These are phyloP conservation scores for Tipula vernalis DNA, from an alignment of 2,888 invertebrate species.

Conservation along the genomic window DNA sequence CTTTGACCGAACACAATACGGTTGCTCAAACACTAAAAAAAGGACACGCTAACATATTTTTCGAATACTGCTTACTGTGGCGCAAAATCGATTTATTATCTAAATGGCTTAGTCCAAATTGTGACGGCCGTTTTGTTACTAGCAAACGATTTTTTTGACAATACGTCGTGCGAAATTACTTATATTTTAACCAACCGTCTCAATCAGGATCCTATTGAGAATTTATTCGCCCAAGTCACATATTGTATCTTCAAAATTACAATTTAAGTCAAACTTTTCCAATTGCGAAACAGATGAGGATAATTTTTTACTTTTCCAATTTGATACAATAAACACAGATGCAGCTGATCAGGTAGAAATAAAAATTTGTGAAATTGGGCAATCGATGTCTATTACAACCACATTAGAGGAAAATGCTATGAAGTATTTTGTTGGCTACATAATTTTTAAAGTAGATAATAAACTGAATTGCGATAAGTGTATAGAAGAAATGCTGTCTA, in stretches of 20 bases:
- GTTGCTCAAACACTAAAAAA: not conserved
- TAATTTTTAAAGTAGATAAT: not conserved
- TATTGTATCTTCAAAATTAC: not conserved
- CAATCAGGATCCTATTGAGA: not conserved
- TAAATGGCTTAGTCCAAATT: not conserved
- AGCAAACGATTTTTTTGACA: not conserved
- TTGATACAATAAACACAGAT: not conserved
- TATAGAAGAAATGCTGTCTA: not conserved
- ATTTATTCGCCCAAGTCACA: not conserved
- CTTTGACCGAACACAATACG: not conserved
- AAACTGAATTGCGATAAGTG: not conserved
- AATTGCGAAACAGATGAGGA: not conserved
- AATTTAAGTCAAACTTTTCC: not conserved
- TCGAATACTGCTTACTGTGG: not conserved
- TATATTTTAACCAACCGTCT: not conserved
- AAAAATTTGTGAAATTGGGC: too few relatives aligned
- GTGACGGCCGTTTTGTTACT: not conserved
- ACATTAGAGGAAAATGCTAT: not conserved
- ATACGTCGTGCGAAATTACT: not conserved
- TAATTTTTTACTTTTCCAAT: not conserved
- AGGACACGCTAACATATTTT: not conserved
- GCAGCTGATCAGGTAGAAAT: too few relatives aligned
- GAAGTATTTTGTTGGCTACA: not conserved
- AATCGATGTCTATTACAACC: too few relatives aligned
- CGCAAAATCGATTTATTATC: not conserved